Evolutionary conservation across 2,113 vertebrate genomes (phyloP).

Genomic region (Alexandromys fortis): DNA sequence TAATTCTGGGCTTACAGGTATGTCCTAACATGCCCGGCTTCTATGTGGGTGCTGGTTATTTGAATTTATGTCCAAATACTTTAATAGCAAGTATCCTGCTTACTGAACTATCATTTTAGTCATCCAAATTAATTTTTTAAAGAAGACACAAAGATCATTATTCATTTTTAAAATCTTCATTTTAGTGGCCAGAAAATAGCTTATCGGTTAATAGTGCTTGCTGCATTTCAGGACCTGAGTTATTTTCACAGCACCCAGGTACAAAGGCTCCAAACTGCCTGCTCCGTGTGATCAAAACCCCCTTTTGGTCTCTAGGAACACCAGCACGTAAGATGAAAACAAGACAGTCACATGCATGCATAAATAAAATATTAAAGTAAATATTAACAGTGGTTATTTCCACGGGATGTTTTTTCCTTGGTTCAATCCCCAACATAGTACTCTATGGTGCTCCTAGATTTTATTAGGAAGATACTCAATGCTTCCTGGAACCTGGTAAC

Average conservation of each 20-base stretch:
- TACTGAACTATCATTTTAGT: neutral
- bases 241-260: neutral
- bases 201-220: neutral
- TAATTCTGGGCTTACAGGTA: neutral
- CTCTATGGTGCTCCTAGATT: neutral
- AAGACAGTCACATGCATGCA: neutral
- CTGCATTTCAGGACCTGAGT: neutral
- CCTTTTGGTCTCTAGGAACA: neutral
- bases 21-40: neutral
- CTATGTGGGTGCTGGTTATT: neutral
- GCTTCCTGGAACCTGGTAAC: conserved; percentile 13
- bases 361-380: neutral
- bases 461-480: neutral
- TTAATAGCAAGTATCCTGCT: neutral
- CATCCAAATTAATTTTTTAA: neutral
- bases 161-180: neutral
- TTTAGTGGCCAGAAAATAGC: neutral
- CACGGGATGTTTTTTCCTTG: neutral
- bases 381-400: neutral
- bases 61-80: neutral
- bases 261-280: neutral
- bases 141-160: neutral
- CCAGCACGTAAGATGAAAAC: neutral
- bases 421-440: neutral
- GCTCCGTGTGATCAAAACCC: neutral